Evolutionary conservation across 2,113 vertebrate genomes (phyloP).

Genomic region (Podocnemis expansa): DNA sequence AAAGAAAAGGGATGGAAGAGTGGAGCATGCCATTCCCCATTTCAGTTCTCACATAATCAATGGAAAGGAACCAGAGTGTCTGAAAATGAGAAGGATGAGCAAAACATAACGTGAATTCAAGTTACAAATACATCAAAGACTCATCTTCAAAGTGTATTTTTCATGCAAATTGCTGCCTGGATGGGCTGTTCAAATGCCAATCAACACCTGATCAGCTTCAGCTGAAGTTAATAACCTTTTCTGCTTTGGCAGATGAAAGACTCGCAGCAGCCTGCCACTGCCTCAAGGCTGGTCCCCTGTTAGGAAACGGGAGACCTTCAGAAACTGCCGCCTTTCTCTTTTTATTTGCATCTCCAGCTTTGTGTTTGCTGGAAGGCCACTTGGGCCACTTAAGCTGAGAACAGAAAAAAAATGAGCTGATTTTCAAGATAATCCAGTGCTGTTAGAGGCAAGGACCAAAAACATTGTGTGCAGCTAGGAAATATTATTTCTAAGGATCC

Average conservation of each 20-base stretch:
- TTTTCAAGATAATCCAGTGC: slow-evolving; percentile 51
- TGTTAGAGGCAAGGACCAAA: slow-evolving; percentile 43
- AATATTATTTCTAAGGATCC: background rate
- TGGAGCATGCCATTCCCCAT: background rate
- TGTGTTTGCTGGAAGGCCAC: slow-evolving; percentile 11
- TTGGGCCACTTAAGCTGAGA: slow-evolving; percentile 22
- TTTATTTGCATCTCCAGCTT: slow-evolving; percentile 48
- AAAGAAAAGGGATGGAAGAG: background rate
- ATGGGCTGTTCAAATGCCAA: slow-evolving; percentile 44
- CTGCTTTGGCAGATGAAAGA: slow-evolving; percentile 52
- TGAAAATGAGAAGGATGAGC: background rate
- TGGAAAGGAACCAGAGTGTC: background rate
- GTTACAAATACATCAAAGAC: slow-evolving; percentile 41
- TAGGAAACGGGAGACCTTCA: slow-evolving; percentile 26
- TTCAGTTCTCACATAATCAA: background rate
- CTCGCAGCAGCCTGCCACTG: slow-evolving; percentile 33
- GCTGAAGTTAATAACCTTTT: slow-evolving; percentile 43
- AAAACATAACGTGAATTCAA: slow-evolving; percentile 24
- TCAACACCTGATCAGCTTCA: slow-evolving; percentile 32
- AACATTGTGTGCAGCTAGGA: slow-evolving; percentile 41
- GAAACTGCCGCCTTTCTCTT: slow-evolving; percentile 25
- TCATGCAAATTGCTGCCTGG: slow-evolving; percentile 58
- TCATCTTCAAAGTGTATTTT: background rate
- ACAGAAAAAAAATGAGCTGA: slow-evolving; percentile 39
- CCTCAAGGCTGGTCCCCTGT: background rate